Conservation (phyloP, 2,888 invertebrate species). For the Phalangium opilio region DNA sequence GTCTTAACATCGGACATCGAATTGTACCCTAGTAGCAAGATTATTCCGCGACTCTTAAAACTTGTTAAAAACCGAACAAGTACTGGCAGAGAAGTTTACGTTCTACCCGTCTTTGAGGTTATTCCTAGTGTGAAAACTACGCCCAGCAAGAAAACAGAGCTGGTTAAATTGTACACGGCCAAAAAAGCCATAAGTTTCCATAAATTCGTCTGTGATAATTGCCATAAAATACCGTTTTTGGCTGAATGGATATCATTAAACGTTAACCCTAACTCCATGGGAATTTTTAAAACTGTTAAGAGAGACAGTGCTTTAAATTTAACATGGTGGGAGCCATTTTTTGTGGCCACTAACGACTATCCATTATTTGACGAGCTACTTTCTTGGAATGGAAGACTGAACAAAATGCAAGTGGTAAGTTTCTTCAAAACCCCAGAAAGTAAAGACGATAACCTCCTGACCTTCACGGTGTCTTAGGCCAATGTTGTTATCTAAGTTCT, state of each 20-base stretch:
- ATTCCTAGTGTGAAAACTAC: constrained; percentile 9
- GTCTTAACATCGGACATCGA: constrained; percentile 23
- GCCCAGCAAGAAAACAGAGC: constrained; percentile 45
- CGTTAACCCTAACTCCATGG: not conserved
- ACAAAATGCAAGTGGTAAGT: not conserved
- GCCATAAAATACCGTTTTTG: constrained; percentile 42
- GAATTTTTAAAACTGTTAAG: not conserved
- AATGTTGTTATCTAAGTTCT: too few species aligned
- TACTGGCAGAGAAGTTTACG: constrained; percentile 49
- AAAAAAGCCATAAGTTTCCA: constrained; percentile 81
- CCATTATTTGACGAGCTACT: not conserved
- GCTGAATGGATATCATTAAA: not conserved
- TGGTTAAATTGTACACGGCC: constrained; percentile 48
- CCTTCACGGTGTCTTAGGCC: too few species aligned
- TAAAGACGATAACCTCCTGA: too few species aligned
- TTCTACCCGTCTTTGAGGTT: constrained; percentile 74
- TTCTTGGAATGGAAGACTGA: not conserved
- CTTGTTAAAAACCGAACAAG: not conserved
- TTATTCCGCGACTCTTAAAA: constrained; percentile 11
- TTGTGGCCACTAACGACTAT: not conserved
- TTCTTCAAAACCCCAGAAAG: too few species aligned
- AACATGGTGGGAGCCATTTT: not conserved
- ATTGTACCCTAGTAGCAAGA: constrained; percentile 21
- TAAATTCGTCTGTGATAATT: constrained; percentile 69
- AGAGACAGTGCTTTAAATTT: not conserved